Percentiles rank a stretch among this genome's conserved stretches.
phyloP scores from a whole-genome alignment of 2,888 invertebrate genomes.

The Protodeltote pygarga region DNA sequence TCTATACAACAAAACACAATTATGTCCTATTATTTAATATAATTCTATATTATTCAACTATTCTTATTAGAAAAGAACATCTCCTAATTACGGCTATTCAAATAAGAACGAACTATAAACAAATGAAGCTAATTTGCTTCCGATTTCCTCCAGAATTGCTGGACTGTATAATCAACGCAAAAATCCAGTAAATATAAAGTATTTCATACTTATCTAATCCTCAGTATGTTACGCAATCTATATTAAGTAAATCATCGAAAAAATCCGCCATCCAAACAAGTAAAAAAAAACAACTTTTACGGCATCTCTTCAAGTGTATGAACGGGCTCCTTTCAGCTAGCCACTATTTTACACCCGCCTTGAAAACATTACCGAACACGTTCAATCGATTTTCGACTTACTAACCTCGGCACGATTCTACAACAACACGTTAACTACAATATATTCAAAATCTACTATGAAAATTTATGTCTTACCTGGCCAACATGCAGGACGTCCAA shows the following conservation, averaged over 20 bases:
- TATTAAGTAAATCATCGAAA: constrained; percentile 45
- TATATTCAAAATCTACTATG: constrained; percentile 37
- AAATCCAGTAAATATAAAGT: constrained; percentile 14
- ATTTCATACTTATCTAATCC: constrained; percentile 9
- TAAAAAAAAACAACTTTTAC: constrained; percentile 71
- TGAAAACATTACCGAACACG: constrained; percentile 79
- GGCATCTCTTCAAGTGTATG: constrained; percentile 65
- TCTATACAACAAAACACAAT: too few species aligned
- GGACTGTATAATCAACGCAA: constrained; percentile 2
- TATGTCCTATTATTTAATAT: too few species aligned
- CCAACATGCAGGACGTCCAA: constrained; percentile 86
- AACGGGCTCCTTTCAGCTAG: constrained; percentile 73
- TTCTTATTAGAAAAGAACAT: too few species aligned
- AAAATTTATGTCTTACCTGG: constrained; percentile 78
- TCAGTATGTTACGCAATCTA: constrained; percentile 67
- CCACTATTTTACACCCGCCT: constrained; percentile 75
- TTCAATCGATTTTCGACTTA: constrained; percentile 82
- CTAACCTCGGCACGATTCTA: constrained; percentile 43
- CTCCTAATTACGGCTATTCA: too few species aligned
- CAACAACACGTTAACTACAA: constrained; percentile 28
- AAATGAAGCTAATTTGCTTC: constrained; percentile 2
- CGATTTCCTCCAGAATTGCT: not conserved
- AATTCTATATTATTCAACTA: too few species aligned
- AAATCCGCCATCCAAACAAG: constrained; percentile 53
- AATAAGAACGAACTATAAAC: constrained; percentile 12